Base-by-base conservation (phyloP, 2,113 vertebrate genomes). In the Lates calcarifer region DNA sequence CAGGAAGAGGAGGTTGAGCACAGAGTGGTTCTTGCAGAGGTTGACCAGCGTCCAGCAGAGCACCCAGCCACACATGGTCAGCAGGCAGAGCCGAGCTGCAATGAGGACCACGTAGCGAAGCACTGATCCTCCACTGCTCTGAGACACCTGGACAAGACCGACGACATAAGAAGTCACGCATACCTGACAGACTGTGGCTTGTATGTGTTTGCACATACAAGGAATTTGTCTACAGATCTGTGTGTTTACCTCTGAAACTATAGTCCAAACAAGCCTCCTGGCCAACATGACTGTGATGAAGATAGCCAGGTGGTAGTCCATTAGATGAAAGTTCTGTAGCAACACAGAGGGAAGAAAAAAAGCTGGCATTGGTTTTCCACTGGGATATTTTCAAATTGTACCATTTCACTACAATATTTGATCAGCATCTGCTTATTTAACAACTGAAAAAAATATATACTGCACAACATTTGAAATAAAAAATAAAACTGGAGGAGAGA, bases 231-330 rank as follows among this genome's bases (percentile, higher is more conserved):
- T 8, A 35, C 20, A 29, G 12, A 31, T 37, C 3, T 41, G 72
- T 33, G 43, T 17, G 17, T 63, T 85, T 95, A 98, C 98, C 97
- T 99, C 97, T 61, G 97, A 98, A 77, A 99, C 96, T 61, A 98
- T 95, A 24, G 97, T 98, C 98, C 98, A 99, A 35, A 99, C 97
- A 57, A 99, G 96, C 93, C 98, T 97, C 90, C 98, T 95, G 3
- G 98, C 97, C 92, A 99, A 91, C 98, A 99, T 99, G 90, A 99
- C 97, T 43, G 97, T 98, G 93, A 99, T 99, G 93, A 99, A 99
- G 84, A 96, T 96, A 8, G 97, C 98, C 95, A 99, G 94, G 90
- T 99, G 97, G 88, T 97, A 98, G 92, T 99, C 98, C 94, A 99
- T 99, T 89, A 99, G 95, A 93, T 99, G 97, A 89, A 99, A 99